A percentile compares a stretch with the other conserved stretches of the same genome.
phyloP scores from a whole-genome alignment of 2,888 invertebrate genomes.

The Emesis russula region DNA sequence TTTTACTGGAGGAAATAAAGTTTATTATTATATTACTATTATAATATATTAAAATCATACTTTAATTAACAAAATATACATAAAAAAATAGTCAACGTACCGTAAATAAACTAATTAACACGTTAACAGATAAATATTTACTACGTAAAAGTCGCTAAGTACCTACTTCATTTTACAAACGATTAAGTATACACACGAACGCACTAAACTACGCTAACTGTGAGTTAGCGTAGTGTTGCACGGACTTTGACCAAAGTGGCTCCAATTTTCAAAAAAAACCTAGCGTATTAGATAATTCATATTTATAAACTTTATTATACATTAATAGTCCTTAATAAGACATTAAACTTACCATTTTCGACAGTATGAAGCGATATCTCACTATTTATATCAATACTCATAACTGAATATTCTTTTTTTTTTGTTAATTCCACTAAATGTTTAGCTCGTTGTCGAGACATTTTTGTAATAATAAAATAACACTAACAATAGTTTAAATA shows the following conservation, averaged over 20 bases:
- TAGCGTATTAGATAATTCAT: slow-evolving; percentile 18
- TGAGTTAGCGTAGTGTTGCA: slow-evolving; percentile 38
- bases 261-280: slow-evolving; percentile 37
- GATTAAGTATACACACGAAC: slow-evolving; percentile 5
- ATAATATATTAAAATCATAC: too few species aligned
- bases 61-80: too few species aligned
- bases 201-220: slow-evolving; percentile 30
- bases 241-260: slow-evolving; percentile 20
- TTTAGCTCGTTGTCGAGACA: slow-evolving; percentile 44
- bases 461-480: slow-evolving; percentile 28
- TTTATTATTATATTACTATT: too few species aligned
- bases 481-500: slow-evolving; percentile 28
- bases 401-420: slow-evolving; percentile 57
- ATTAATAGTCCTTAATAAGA: slow-evolving; percentile 37
- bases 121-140: neutral
- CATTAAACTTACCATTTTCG: slow-evolving; percentile 49
- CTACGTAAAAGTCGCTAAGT: slow-evolving; percentile 32
- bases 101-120: too few species aligned
- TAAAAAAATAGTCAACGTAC: too few species aligned
- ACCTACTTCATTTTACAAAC: slow-evolving; percentile 19
- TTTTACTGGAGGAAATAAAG: too few species aligned
- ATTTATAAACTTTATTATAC: slow-evolving; percentile 42
- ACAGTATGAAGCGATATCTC: slow-evolving; percentile 52
- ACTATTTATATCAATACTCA: slow-evolving; percentile 44
- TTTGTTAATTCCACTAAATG: slow-evolving; percentile 42